Evolutionary conservation across 2,888 invertebrate species (phyloP), one percentile per base, ranked within the genome.

Genomic region (Coenonympha arcania): DNA sequence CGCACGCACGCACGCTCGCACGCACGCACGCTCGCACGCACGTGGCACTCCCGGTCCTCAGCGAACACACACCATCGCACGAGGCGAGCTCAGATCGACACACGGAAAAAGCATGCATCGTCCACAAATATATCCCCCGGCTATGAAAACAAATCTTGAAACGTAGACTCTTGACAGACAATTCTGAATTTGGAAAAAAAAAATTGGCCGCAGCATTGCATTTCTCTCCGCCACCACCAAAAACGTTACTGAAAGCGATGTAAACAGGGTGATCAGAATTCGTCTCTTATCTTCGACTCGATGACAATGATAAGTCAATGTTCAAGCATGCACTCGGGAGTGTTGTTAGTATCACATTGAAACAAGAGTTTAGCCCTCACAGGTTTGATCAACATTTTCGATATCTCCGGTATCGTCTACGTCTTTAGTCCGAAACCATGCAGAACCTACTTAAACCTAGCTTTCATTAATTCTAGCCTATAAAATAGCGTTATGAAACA

Each of bases 401-500:
- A 42, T 49, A 52, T 41, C 47, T 49, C 54, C 52, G 36, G 48
- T 51, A 34, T 55, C 52, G 51, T 55, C 58, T 61, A 61, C 62
- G 49, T 57, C 57, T 59, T 60, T 61, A 58, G 54, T 60, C 61
- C 59, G 73, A 69, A 70, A 73, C 69, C 83, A 84, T 84, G 83
- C 83, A 79, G 67, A 65, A 68, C 79, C 74, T 80, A 68, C 79
- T 74, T 80, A 75, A 64, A 65, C 77, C 72, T 79, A 76, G 74
- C 69, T 64, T 57, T 58, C 61, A 73, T 79, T 76, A 78, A 69
- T 74, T 69, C 80, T 83, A 83, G 81, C 81, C 75, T 79, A 78
- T 61, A 66, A 55, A 70, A 68, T 81, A 82, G 84, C 83, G 69
- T 81, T 79, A 79, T 78, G 77, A 74, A 71, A 75, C 69, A 75